Base-by-base conservation (phyloP, 2,888 invertebrate species). In the Macaria notata region DNA sequence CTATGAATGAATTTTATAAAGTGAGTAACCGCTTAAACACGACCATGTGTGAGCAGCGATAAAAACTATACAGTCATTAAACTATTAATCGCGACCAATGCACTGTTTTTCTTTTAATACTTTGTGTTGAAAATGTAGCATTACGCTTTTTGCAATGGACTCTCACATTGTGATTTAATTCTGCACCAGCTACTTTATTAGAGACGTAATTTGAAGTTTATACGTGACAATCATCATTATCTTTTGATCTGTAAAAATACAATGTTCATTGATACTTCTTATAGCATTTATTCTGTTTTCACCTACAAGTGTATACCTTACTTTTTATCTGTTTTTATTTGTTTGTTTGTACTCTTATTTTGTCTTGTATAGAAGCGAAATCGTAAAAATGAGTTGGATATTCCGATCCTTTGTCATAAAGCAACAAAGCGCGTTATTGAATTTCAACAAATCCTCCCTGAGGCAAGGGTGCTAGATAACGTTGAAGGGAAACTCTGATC, bases 381-480 rank as follows among this genome's bases (percentile, higher is more conserved):
- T 66, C 49, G 60, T 58, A 68, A 70, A 72, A 69, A 59, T 65
- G 51, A 69, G 71, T 71, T 63, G 65, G 62, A 71, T 71, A 71
- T 74, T 54, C 64, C 68, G 60, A 71, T 71, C 71, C 74, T 78
- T 79, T 78, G 72, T 78, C 63, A 65, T 69, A 67, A 69, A 73
- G 69, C 78, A 79, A 78, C 77, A 81, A 78, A 80, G 72, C 76
- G 67, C 71, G 70, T 79, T 79, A 79, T 80, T 74, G 73, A 78
- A 83, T 81, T 81, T 75, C 72, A 73, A 69, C 71, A 76, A 81
- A 78, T 78, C 79, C 75, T 69, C 68, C 69, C 64, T 58, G 65
- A 69, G 68, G 69, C 63, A 65, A 64, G 70, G 69, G 66, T 64
- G 63, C 59, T 65, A 60, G 68, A 69, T 62, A 69, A 65, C 62